phyloP scores from a whole-genome alignment of 2,797 vertebrate species.

The Gouania willdenowi region DNA sequence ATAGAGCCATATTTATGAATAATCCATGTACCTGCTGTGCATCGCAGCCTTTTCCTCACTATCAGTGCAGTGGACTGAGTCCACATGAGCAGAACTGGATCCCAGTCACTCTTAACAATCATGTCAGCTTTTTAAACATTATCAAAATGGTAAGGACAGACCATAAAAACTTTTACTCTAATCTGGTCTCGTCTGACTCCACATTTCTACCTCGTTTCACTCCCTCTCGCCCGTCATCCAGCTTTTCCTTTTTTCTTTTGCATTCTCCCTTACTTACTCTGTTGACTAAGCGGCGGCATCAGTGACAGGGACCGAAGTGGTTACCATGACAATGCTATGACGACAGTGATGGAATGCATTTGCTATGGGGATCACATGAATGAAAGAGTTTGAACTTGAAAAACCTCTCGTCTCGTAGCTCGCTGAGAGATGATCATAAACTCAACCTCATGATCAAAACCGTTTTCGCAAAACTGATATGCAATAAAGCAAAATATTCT shows the following conservation, averaged over 20 bases:
- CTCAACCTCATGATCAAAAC: no score
- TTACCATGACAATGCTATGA: conserved; percentile 68
- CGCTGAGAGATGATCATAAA: not conserved
- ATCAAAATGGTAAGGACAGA: conserved; percentile 28
- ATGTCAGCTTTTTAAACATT: conserved; percentile 26
- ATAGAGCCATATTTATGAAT: conserved; percentile 63
- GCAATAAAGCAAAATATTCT: no score
- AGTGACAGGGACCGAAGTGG: conserved; percentile 44
- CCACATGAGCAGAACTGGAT: conserved; percentile 18
- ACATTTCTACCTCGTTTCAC: conserved; percentile 2
- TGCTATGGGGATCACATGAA: conserved; percentile 33
- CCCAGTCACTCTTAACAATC: conserved; percentile 17
- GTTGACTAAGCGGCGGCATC: conserved; percentile 47
- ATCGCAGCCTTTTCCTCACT: conserved; percentile 34
- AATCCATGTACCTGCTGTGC: conserved; percentile 69
- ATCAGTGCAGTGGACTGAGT: conserved; percentile 31
- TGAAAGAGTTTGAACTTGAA: conserved; percentile 36
- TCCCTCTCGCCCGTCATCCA: conserved; percentile 2
- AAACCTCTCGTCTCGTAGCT: conserved; percentile 19
- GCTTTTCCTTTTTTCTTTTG: conserved; percentile 1
- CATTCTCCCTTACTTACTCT: conserved; percentile 13
- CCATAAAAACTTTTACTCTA: conserved; percentile 23
- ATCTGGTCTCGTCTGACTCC: conserved; percentile 14
- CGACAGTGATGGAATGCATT: conserved; percentile 60
- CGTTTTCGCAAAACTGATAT: no score